Evolutionary conservation across 2,888 invertebrate species (phyloP), one percentile per base, ranked within the genome.

Genomic region (Tetragnatha montana): DNA sequence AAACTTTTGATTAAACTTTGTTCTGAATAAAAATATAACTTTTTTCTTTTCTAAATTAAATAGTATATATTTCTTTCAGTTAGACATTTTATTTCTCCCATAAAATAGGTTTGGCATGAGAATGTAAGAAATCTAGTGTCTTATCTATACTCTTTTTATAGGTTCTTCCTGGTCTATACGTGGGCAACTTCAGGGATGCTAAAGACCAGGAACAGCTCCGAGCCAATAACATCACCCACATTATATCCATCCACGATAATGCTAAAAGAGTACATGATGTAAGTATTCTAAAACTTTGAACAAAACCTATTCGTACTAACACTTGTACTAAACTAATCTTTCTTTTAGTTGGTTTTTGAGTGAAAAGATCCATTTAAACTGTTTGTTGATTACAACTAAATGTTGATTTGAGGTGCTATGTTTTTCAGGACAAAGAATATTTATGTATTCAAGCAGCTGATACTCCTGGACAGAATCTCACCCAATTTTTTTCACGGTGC

Each of bases 381-480:
- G n/a, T 17, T n/a, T 70, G n/a, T 12, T 70, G 14, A 8, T 8
- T 70, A 6, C 14, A 17, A 70, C 70, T 8, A 19, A 35, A 70
- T 70, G 70, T 19, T 8, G 21, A 14, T 70, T 8, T 17, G n/a
- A 70, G 8, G 21, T 19, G 49, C 6, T 35, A 80, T 81, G 8
- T 49, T 93, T 95, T 95, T 47, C 95, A 98, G 98, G 98, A 98
- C 94, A 98, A 97, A 93, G 97, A 98, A 94, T 99, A 99, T 94
- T 95, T 98, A 81, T 98, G 98, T 94, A 97, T 99, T 92, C 95
- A 97, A 95, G 98, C 98, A 75, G 96, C 98, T n/a, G 99, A 99
- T 94, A 97, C 96, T 17, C 97, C 98, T 0, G 97, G 97, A 93
- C 98, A 99, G 94, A 98, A 98, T 94, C 95, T 99, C 84, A 96